These are phyloP conservation scores for Drosophila merina DNA, from an alignment of 2,888 invertebrate species.

Conservation along the genomic window DNA sequence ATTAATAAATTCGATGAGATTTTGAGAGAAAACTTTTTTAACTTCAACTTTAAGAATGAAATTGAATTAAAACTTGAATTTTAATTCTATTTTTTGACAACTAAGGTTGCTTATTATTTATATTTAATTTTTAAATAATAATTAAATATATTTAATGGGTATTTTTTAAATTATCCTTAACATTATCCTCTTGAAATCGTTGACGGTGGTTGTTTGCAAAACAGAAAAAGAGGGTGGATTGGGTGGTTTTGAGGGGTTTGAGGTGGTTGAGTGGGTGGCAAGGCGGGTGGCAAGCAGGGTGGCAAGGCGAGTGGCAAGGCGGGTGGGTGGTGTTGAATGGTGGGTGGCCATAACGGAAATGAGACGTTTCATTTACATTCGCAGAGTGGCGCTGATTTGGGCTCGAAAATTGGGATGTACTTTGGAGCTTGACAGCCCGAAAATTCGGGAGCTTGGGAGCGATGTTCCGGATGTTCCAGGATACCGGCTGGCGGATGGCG, in stretches of 20 bases:
- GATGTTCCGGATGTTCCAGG: constrained; percentile 11
- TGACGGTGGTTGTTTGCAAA: constrained; percentile 50
- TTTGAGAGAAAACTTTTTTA: too few species aligned
- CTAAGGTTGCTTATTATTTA: background rate
- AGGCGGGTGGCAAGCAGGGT: background rate
- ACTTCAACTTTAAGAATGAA: too few species aligned
- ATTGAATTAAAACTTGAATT: background rate
- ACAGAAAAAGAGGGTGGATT: constrained; percentile 16
- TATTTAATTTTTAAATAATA: background rate
- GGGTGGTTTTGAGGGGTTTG: constrained; percentile 5
- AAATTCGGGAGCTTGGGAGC: constrained; percentile 13
- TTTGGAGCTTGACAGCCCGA: constrained; percentile 39
- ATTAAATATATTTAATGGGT: background rate
- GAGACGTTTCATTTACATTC: constrained; percentile 80
- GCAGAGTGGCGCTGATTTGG: constrained; percentile 63
- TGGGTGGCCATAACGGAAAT: constrained; percentile 73
- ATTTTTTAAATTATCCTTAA: constrained; percentile 1
- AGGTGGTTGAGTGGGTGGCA: constrained; percentile 2
- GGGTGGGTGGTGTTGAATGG: constrained; percentile 32
- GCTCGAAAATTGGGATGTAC: constrained; percentile 40
- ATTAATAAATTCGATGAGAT: too few species aligned
- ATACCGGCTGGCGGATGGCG: constrained; percentile 18
- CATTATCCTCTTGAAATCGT: constrained; percentile 4
- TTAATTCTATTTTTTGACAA: background rate
- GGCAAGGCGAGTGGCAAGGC: background rate